Evolutionary conservation across 2,797 vertebrate species (phyloP), one percentile per base, ranked within the genome.

Genomic region (Rhodeus uyekii): DNA sequence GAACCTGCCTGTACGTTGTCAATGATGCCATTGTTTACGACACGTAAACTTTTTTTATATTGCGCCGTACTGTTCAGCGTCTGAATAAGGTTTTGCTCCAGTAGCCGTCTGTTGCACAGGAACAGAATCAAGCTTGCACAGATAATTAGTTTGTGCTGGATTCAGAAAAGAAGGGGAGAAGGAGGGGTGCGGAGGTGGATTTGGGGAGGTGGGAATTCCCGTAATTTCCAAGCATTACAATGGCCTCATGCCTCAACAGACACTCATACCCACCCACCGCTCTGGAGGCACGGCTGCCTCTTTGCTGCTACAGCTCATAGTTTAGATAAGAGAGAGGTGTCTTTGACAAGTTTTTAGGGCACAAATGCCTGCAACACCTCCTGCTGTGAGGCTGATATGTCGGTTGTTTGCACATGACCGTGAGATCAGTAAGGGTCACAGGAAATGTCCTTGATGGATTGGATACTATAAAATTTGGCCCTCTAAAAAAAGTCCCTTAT

Each of bases 151-250:
- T 24, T 76, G 24, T 44, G 44, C 55, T 77, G 50, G 61, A 55
- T 60, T 61, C 72, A 71, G 50, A 69, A 68, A 76, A 84, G 81
- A 68, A 29, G 61, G 78, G 24, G 72, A 34, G 76, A 46, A 53
- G 74, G 65, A 68, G 72, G 75, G 76, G 77, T 77, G 58, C 24
- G 29, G 65, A 72, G 68, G 76, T 73, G 44, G 61, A 27, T 82
- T 61, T 73, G 77, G 73, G 85, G 67, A 61, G 85, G 78, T 80
- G 77, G 85, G 78, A 78, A 81, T 88, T 88, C 85, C 85, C 83
- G 85, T 86, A 88, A 88, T 85, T 86, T 82, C 81, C 85, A 77
- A 85, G 46, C 55, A 7, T 82, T 86, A 84, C 83, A 71, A 84
- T 86, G 61, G 78, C 48, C 75, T 86, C 74, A 86, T 83, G 80